Evolutionary conservation across 2,888 invertebrate genomes (phyloP).

Genomic region (Erebia aethiops): DNA sequence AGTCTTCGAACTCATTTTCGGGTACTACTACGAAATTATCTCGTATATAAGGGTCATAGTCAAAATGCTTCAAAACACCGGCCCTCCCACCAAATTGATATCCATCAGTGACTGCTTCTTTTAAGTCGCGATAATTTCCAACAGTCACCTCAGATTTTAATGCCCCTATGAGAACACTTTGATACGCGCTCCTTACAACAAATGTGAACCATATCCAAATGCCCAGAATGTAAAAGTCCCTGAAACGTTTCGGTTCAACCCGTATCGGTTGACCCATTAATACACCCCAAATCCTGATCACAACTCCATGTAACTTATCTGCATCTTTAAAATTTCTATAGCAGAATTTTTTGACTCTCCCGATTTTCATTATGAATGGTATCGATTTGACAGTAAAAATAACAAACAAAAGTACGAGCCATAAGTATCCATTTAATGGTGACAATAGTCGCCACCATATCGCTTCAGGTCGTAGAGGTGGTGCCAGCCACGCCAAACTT

Average conservation of each 20-base stretch:
- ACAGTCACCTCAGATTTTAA: constrained; percentile 60
- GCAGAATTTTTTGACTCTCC: constrained; percentile 53
- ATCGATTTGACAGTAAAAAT: constrained; percentile 56
- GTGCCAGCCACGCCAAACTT: constrained; percentile 64
- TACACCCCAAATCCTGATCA: constrained; percentile 64
- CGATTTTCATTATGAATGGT: constrained; percentile 56
- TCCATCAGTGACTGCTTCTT: constrained; percentile 57
- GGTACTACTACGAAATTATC: constrained; percentile 57
- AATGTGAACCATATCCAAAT: constrained; percentile 72
- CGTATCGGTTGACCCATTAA: constrained; percentile 63
- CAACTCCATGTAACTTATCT: constrained; percentile 53
- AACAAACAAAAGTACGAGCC: constrained; percentile 59
- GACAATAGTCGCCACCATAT: constrained; percentile 63
- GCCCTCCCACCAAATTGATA: constrained; percentile 62
- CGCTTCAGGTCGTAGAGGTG: constrained; percentile 57
- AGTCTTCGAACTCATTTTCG: constrained; percentile 57
- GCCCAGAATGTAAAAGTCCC: constrained; percentile 65
- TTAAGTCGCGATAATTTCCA: constrained; percentile 58
- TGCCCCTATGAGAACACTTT: constrained; percentile 67
- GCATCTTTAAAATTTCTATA: constrained; percentile 55
- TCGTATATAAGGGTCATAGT: constrained; percentile 59
- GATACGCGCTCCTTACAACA: constrained; percentile 65
- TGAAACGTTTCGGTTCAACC: constrained; percentile 58
- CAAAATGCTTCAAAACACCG: constrained; percentile 61
- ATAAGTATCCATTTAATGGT: constrained; percentile 64